These are phyloP conservation scores for Channallabes apus DNA, from an alignment of 2,797 vertebrate species.

Conservation along the genomic window DNA sequence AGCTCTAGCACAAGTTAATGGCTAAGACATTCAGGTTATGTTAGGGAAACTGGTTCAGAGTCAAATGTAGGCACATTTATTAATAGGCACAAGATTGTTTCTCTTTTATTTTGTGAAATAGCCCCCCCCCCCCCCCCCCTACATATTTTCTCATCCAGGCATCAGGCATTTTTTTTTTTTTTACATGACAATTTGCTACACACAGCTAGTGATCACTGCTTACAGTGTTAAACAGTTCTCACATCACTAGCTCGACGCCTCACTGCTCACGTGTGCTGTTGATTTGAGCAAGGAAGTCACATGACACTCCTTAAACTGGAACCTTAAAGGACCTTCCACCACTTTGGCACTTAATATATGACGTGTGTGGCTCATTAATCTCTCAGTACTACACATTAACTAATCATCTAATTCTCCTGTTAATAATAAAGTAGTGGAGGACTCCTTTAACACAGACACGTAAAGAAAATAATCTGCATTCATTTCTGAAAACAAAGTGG, in stretches of 20 bases:
- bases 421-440: constrained; percentile 10
- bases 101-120: not conserved
- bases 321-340: constrained; percentile 27
- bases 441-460: constrained; percentile 17
- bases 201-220: constrained; percentile 26
- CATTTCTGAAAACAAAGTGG: too few species aligned
- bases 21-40: not conserved
- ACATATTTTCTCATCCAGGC: not conserved
- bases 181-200: not conserved
- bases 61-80: not conserved
- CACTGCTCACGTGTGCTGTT: not conserved
- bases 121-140: too few species aligned
- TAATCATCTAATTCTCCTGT: not conserved
- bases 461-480: too few species aligned
- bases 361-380: not conserved
- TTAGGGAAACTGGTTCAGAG: constrained; percentile 12
- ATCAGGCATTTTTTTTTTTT: not conserved
- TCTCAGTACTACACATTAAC: not conserved
- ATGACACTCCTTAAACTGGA: not conserved
- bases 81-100: not conserved
- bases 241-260: not conserved
- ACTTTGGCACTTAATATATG: not conserved
- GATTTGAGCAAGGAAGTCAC: not conserved
- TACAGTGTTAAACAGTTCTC: constrained; percentile 28
- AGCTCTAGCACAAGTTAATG: constrained; percentile 5